Conservation (phyloP, 53 echinoderm and acorn worm species). For the Antedon mediterranea region DNA sequence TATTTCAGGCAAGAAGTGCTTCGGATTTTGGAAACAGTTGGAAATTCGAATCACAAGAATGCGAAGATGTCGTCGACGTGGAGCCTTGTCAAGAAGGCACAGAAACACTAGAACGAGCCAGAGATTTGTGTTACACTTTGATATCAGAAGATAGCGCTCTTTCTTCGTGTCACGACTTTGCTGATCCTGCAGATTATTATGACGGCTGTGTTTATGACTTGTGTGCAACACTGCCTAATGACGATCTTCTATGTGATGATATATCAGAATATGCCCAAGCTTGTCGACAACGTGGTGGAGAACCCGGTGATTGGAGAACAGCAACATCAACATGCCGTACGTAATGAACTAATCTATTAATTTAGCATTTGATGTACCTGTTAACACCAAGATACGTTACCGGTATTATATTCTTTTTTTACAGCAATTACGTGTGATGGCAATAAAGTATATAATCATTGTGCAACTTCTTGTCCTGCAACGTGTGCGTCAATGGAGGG, state of each 20-base stretch:
- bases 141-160: conserved; percentile 27
- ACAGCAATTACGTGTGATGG: conserved; percentile 35
- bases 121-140: conserved; percentile 52
- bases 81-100: conserved; percentile 35
- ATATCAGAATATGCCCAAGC: conserved; percentile 27
- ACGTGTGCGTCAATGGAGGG: conserved; percentile 31
- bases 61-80: conserved; percentile 3
- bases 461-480: conserved; percentile 37
- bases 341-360: background rate
- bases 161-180: conserved; percentile 21
- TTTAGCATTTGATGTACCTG: too few relatives aligned
- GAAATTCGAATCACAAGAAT: conserved; percentile 4
- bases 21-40: conserved; percentile 78
- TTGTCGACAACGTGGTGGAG: conserved; percentile 36
- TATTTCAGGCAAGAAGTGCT: conserved; percentile 17
- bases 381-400: background rate
- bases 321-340: conserved; percentile 32
- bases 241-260: conserved; percentile 45
- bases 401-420: background rate
- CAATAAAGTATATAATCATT: conserved; percentile 36
- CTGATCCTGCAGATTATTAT: conserved; percentile 35
- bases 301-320: conserved; percentile 37
- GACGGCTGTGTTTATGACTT: conserved; percentile 34
- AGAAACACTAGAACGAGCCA: conserved; percentile 23
- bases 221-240: conserved; percentile 30